A percentile compares a stretch with the other conserved stretches of the same genome.
These are phyloP conservation scores for Tachypleus tridentatus DNA, from an alignment of 1,140 invertebrate species.

Conservation along the genomic window DNA sequence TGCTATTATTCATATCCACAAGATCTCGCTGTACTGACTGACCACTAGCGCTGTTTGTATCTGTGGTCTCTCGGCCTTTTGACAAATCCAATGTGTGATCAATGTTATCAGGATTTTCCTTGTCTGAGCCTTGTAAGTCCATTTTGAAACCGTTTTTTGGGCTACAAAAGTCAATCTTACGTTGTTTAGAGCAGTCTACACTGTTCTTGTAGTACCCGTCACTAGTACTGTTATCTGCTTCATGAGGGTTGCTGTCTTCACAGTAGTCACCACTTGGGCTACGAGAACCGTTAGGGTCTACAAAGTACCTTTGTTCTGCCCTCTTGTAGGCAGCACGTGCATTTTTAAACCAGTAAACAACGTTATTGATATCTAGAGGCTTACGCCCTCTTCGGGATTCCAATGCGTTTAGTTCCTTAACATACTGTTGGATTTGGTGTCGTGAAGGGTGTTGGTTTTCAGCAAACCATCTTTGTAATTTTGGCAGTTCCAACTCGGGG, in stretches of 20 bases:
- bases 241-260: no score
- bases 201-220: no score
- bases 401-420: slow-evolving; percentile 78
- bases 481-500: slow-evolving; percentile 86
- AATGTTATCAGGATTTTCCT: no score
- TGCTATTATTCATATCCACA: no score
- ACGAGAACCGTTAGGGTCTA: slow-evolving; percentile 14
- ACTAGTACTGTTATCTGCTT: no score
- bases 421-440: slow-evolving; percentile 79
- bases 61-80: no score
- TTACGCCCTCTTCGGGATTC: slow-evolving; percentile 83
- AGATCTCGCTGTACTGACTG: no score
- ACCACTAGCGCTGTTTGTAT: no score
- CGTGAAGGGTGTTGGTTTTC: slow-evolving; percentile 81
- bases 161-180: no score
- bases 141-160: no score
- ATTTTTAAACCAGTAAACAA: slow-evolving; percentile 99
- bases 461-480: slow-evolving; percentile 84
- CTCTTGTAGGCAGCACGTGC: slow-evolving; percentile 87
- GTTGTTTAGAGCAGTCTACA: no score
- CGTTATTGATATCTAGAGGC: slow-evolving; percentile 90
- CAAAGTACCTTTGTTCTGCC: slow-evolving; percentile 28
- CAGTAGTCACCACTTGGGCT: slow-evolving; percentile 5
- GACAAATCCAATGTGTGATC: background rate
- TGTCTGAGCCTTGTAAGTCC: no score